phyloP scores from a whole-genome alignment of 2,113 vertebrate genomes.

The Romanogobio albipinnatus region DNA sequence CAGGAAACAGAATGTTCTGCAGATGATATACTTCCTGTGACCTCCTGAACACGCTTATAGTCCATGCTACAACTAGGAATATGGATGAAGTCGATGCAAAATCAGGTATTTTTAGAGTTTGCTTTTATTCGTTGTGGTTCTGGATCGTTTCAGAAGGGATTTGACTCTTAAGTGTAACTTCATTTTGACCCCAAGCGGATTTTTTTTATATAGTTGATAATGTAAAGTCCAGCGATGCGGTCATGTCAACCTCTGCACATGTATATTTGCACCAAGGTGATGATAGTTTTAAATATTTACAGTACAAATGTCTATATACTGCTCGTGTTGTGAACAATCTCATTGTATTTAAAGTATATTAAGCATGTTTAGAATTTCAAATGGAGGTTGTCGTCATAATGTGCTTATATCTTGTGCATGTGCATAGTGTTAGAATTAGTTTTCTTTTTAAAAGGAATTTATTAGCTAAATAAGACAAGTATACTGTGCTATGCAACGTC shows the following conservation, averaged over 20 bases:
- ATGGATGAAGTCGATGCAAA: constrained; percentile 46
- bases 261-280: constrained; percentile 18
- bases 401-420: constrained; percentile 40
- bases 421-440: neutral
- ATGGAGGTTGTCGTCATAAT: neutral
- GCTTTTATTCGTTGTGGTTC: constrained; percentile 31
- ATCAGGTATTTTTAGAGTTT: constrained; percentile 51
- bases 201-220: neutral
- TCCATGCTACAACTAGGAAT: neutral
- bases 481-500: constrained; percentile 58
- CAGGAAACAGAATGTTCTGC: constrained; percentile 3
- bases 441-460: neutral
- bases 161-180: constrained; percentile 10
- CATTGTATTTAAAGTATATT: constrained; percentile 27
- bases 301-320: neutral
- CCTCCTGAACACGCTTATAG: constrained; percentile 11
- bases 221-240: constrained; percentile 36
- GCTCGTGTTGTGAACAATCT: constrained; percentile 1
- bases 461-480: neutral
- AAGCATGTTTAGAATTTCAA: constrained; percentile 22
- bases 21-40: neutral
- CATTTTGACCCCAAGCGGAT: neutral
- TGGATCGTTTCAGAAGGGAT: constrained; percentile 30
- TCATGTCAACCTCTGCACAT: constrained; percentile 51
- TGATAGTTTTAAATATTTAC: constrained; percentile 32